phyloP scores from a whole-genome alignment of 2,797 vertebrate species.

The Tenualosa thibaudeaui region DNA sequence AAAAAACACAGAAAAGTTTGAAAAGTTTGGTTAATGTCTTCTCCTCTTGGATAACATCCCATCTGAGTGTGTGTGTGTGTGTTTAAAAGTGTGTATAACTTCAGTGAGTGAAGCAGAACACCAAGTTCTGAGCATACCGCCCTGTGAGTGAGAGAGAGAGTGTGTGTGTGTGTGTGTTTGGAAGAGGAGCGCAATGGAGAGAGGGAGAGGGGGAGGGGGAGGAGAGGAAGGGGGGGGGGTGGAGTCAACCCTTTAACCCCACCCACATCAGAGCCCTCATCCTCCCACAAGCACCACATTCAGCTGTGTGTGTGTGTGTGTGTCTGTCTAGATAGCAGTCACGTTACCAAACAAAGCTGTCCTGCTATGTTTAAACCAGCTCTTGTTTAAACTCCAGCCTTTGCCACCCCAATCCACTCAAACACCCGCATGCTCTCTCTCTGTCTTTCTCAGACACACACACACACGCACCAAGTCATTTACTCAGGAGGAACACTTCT shows the following conservation, averaged over 20 bases:
- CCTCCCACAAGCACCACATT: conserved; percentile 72
- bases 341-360: conserved; percentile 29
- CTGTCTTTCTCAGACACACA: neutral
- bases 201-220: conserved; percentile 39
- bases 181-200: neutral
- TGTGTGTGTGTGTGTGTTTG: conserved; percentile 30
- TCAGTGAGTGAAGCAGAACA: conserved; percentile 7
- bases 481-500: conserved; percentile 52
- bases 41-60: conserved; percentile 14
- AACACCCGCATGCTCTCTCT: neutral
- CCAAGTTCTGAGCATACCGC: conserved; percentile 21
- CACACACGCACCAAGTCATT: conserved; percentile 37
- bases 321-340: conserved; percentile 4
- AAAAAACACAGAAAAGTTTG: neutral
- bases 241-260: conserved; percentile 39
- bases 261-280: conserved; percentile 71
- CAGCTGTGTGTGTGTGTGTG: conserved; percentile 51
- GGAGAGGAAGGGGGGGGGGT: conserved; percentile 29
- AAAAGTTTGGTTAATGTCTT: neutral
- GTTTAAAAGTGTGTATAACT: neutral
- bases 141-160: neutral
- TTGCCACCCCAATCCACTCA: neutral
- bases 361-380: conserved; percentile 51
- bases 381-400: conserved; percentile 35
- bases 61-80: neutral